Evolutionary conservation across 2,113 vertebrate species (phyloP), one percentile per base, ranked within the genome.

Genomic region (Centrocercus urophasianus): DNA sequence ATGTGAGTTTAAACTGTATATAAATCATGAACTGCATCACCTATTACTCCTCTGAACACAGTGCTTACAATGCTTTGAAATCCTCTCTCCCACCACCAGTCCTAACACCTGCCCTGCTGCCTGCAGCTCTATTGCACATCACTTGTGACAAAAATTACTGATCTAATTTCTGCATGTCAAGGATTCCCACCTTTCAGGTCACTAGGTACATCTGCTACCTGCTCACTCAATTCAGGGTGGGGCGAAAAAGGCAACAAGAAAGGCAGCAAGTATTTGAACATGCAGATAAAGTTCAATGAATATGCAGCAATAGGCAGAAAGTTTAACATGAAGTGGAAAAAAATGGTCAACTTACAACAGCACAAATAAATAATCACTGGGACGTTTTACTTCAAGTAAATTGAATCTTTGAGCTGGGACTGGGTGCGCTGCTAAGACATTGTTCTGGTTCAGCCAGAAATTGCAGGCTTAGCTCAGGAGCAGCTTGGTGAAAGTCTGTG

Each of bases 171-270:
- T 89, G 57, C 2, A 1, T 3, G 43, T 4, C 82, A 56, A 45
- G 52, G 45, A 83, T 42, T 57, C 1, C 4, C 69, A 11, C 30
- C 1, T 18, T 45, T 66, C 84, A 0, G 2, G 15, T 22, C 85
- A 79, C 38, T 6, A 7, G 43, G 27, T 17, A 54, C 87, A 80
- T 52, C 83, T 83, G 83, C 40, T 78, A 47, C 50, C 60, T 54
- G 57, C 36, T 60, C 38, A 1, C 0, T 6, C 65, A 83, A 74
- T 36, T 34, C 19, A 5, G 60, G 72, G 36, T 43, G 1, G 0
- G 90, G 27, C 30, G 5, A 40, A 84, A 91, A 79, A 88, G 22
- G 32, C 71, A 89, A 80, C 69, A 86, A 52, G 79, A 70, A 86
- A 90, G 92, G 80, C 1, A 4, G 48, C 30, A 70, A 83, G 73